These are phyloP conservation scores for Trissolcus japonicus DNA, from an alignment of 2,888 invertebrate species.

Conservation along the genomic window DNA sequence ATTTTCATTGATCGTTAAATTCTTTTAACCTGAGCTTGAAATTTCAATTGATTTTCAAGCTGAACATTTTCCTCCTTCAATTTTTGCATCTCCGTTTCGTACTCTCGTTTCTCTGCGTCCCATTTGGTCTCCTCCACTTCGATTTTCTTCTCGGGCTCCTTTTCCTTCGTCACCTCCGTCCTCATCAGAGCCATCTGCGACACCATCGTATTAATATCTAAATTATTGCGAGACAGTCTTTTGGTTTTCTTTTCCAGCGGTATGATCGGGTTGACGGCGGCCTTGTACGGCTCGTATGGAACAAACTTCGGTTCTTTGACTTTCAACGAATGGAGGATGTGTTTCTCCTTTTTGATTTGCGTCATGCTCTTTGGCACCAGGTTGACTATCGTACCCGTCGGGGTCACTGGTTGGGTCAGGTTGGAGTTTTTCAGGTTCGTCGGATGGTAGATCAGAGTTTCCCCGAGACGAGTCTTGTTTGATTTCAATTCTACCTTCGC, in stretches of 20 bases:
- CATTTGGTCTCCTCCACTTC: slow-evolving; percentile 68
- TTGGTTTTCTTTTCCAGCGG: slow-evolving; percentile 76
- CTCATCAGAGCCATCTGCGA: slow-evolving; percentile 84
- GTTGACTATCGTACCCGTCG: slow-evolving; percentile 79
- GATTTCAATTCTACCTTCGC: slow-evolving; percentile 63
- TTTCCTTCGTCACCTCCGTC: slow-evolving; percentile 73
- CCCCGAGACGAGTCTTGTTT: slow-evolving; percentile 69
- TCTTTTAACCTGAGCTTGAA: slow-evolving; percentile 84
- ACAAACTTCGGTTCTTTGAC: slow-evolving; percentile 87
- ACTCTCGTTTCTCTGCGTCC: slow-evolving; percentile 77
- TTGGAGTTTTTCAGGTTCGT: slow-evolving; percentile 71
- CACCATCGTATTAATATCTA: slow-evolving; percentile 83
- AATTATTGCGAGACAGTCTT: slow-evolving; percentile 78
- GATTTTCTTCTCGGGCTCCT: slow-evolving; percentile 51
- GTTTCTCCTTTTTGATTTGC: slow-evolving; percentile 78
- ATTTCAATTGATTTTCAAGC: slow-evolving; percentile 88
- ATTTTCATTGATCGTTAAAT: background rate
- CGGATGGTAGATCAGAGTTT: slow-evolving; percentile 75
- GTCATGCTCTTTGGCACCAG: slow-evolving; percentile 81
- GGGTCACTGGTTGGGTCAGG: slow-evolving; percentile 76
- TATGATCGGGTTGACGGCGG: slow-evolving; percentile 87
- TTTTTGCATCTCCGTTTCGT: slow-evolving; percentile 81
- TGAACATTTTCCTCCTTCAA: slow-evolving; percentile 83
- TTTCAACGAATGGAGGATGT: slow-evolving; percentile 76
- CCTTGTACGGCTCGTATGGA: slow-evolving; percentile 92